A percentile compares a stretch with the other conserved stretches of the same genome.
phyloP scores from a whole-genome alignment of 2,888 invertebrate genomes.

The Philereme vetulata region DNA sequence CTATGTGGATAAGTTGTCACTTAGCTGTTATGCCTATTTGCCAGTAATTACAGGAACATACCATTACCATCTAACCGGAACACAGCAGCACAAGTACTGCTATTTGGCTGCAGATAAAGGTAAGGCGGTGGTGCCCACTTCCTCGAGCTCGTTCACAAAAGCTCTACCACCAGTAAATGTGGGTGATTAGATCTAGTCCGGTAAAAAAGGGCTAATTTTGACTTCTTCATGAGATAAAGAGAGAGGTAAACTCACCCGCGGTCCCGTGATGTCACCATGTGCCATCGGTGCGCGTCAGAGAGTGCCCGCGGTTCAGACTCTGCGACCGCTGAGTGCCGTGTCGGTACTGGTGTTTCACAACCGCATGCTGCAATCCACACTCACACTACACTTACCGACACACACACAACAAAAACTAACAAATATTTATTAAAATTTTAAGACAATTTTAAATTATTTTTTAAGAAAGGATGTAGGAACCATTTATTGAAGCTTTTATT shows the following conservation, averaged over 20 bases:
- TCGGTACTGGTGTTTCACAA: conserved; percentile 85
- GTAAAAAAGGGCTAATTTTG: no score
- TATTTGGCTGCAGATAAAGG: no score
- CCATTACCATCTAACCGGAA: no score
- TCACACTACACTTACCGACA: conserved; percentile 23
- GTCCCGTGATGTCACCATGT: conserved; percentile 93
- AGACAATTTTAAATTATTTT: background rate
- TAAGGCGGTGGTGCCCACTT: no score
- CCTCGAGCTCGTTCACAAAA: no score
- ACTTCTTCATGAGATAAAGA: background rate
- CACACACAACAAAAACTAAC: background rate
- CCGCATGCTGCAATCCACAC: conserved; percentile 83
- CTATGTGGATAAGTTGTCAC: no score
- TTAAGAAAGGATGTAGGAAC: conserved; percentile 15
- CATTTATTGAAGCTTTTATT: conserved; percentile 16
- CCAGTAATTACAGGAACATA: no score
- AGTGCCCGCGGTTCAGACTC: conserved; percentile 89
- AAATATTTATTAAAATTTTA: background rate
- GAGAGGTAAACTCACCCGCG: conserved; percentile 76
- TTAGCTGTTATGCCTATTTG: no score
- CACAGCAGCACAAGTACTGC: no score
- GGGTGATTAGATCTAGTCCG: no score
- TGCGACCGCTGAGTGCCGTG: conserved; percentile 87
- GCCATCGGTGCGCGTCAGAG: conserved; percentile 87
- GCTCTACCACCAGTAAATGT: no score